Percentiles rank a stretch among this genome's conserved stretches.
Evolutionary conservation across 2,797 vertebrate species (phyloP).

Genomic region (Esox lucius): DNA sequence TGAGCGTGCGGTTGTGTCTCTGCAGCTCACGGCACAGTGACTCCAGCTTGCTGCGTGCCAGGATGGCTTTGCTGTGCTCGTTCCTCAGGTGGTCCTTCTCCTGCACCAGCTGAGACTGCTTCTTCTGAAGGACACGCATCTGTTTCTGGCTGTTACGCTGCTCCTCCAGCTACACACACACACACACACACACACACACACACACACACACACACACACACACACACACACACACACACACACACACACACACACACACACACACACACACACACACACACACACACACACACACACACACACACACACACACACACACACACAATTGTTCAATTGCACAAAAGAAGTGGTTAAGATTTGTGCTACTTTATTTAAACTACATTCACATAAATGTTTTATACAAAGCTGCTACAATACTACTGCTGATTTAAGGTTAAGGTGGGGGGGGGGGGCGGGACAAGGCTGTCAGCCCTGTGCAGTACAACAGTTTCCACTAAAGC

Average conservation of each 20-base stretch:
- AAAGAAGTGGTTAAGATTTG: too few relatives aligned
- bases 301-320: too few relatives aligned
- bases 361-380: too few relatives aligned
- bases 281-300: too few relatives aligned
- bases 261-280: too few relatives aligned
- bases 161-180: constrained; percentile 85
- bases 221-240: constrained; percentile 10
- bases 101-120: constrained; percentile 92
- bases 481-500: background rate
- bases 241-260: too few relatives aligned
- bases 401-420: too few relatives aligned
- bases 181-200: constrained; percentile 3
- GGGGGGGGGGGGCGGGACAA: too few relatives aligned
- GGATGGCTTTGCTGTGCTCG: constrained; percentile 95
- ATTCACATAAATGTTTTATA: too few relatives aligned
- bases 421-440: too few relatives aligned
- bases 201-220: background rate
- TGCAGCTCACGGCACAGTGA: constrained; percentile 96
- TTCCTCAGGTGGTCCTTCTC: constrained; percentile 95
- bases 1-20: constrained; percentile 95
- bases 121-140: constrained; percentile 93
- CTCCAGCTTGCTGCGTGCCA: constrained; percentile 97
- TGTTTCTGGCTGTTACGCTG: constrained; percentile 94
- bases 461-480: background rate
- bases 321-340: too few relatives aligned